Evolutionary conservation across 2,888 invertebrate species (phyloP).

Genomic region (Drepana falcataria): DNA sequence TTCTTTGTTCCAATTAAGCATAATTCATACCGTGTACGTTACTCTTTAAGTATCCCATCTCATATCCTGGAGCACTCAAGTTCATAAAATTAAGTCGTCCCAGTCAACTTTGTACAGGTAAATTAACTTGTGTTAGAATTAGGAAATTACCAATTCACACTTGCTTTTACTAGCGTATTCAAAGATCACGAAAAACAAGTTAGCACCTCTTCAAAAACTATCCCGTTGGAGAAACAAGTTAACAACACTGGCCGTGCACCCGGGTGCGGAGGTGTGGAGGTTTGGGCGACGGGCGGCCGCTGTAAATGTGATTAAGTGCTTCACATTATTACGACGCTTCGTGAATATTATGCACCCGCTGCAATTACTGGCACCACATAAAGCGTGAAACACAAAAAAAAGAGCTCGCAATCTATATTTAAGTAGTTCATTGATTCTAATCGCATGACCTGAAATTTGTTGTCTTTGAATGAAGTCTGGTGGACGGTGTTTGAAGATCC

Average conservation of each 20-base stretch:
- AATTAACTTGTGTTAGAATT: conserved; percentile 39
- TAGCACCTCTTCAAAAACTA: conserved; percentile 59
- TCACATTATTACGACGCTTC: conserved; percentile 1
- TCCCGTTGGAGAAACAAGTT: conserved; percentile 27
- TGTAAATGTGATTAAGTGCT: conserved; percentile 3
- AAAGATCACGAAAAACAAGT: conserved; percentile 62
- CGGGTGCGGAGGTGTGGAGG: not conserved
- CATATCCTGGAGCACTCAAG: not conserved
- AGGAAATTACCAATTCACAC: conserved; percentile 59
- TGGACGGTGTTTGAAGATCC: too few relatives aligned
- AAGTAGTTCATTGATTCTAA: not conserved
- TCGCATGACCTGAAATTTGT: not conserved
- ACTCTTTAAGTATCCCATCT: not conserved
- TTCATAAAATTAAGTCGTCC: conserved; percentile 14
- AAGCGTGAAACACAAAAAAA: conserved; percentile 1
- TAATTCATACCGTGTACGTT: not conserved
- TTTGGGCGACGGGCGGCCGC: not conserved
- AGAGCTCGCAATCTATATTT: not conserved
- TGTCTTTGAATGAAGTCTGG: too few relatives aligned
- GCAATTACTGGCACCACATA: not conserved
- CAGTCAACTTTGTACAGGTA: conserved; percentile 20
- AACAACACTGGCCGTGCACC: not conserved
- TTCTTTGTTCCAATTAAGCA: not conserved
- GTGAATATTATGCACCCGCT: conserved; percentile 2
- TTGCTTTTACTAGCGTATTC: conserved; percentile 52